Conservation (phyloP, 2,888 invertebrate genomes). For the Callyntrura sp. region DNA sequence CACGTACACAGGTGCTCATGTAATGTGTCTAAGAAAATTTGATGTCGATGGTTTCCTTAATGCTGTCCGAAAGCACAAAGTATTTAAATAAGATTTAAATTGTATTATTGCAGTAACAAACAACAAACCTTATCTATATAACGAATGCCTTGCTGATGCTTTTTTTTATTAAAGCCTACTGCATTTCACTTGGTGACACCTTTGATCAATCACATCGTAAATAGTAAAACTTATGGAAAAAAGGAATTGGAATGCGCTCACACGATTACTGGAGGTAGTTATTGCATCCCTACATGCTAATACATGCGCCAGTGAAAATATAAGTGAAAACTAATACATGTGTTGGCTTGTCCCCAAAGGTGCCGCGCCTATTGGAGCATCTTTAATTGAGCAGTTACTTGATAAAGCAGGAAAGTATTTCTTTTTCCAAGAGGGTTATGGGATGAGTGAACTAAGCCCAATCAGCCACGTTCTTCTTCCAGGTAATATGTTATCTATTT, state of each 20-base stretch:
- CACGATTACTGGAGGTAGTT: slow-evolving; percentile 68
- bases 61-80: slow-evolving; percentile 88
- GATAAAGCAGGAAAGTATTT: slow-evolving; percentile 80
- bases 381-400: slow-evolving; percentile 83
- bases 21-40: slow-evolving; percentile 90
- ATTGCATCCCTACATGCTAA: too few species aligned
- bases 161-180: neutral
- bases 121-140: neutral
- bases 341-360: slow-evolving; percentile 73
- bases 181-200: slow-evolving; percentile 77
- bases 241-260: slow-evolving; percentile 64
- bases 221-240: slow-evolving; percentile 64
- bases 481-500: too few species aligned
- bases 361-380: slow-evolving; percentile 77
- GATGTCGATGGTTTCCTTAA: slow-evolving; percentile 91
- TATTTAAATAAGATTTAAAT: slow-evolving; percentile 77
- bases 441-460: slow-evolving; percentile 75
- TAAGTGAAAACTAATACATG: neutral
- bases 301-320: too few species aligned
- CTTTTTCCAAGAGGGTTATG: slow-evolving; percentile 83
- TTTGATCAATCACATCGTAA: slow-evolving; percentile 69
- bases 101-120: neutral
- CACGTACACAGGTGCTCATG: slow-evolving; percentile 88
- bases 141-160: neutral
- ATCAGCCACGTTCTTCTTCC: slow-evolving; percentile 75